Conservation (phyloP, 2,888 invertebrate genomes). For the Linyphia triangularis region DNA sequence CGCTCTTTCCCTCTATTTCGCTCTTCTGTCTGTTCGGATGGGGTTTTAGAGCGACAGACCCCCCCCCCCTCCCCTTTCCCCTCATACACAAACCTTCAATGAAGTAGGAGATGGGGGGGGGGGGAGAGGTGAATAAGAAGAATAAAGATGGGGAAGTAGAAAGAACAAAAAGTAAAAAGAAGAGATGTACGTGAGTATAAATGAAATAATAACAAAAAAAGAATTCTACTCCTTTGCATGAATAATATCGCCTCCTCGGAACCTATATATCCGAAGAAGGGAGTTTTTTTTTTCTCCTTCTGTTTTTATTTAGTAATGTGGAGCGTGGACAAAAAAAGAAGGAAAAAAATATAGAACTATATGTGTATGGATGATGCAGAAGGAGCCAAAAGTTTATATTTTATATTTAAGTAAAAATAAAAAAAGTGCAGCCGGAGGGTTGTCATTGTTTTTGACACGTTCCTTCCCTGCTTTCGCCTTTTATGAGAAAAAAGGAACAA, state of each 20-base stretch:
- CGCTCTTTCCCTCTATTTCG: slow-evolving; percentile 4
- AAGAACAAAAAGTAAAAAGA: slow-evolving; percentile 3
- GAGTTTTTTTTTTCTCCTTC: slow-evolving; percentile 16
- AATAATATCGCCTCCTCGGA: slow-evolving; percentile 60
- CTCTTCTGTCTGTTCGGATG: slow-evolving; percentile 22
- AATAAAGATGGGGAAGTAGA: slow-evolving; percentile 8
- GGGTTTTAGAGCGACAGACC: slow-evolving; percentile 6
- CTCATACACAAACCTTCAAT: slow-evolving; percentile 25
- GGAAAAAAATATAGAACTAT: slow-evolving; percentile 10
- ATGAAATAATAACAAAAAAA: slow-evolving; percentile 25
- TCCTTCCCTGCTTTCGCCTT: slow-evolving; percentile 30
- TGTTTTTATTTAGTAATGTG: slow-evolving; percentile 43
- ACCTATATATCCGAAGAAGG: slow-evolving; percentile 60
- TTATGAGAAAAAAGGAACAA: slow-evolving; percentile 28
- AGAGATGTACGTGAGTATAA: neutral
- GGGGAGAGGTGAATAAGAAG: slow-evolving; percentile 16
- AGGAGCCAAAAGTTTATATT: slow-evolving; percentile 36
- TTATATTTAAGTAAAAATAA: slow-evolving; percentile 62
- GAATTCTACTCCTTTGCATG: slow-evolving; percentile 65
- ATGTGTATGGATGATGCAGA: neutral
- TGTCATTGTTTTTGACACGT: slow-evolving; percentile 74
- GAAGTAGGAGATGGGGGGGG: neutral
- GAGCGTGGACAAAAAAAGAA: slow-evolving; percentile 56
- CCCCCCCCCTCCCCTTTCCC: neutral
- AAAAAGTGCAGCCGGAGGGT: no score